These are phyloP conservation scores for Margarornis squamiger DNA, from an alignment of 2,797 vertebrate genomes.

Conservation along the genomic window DNA sequence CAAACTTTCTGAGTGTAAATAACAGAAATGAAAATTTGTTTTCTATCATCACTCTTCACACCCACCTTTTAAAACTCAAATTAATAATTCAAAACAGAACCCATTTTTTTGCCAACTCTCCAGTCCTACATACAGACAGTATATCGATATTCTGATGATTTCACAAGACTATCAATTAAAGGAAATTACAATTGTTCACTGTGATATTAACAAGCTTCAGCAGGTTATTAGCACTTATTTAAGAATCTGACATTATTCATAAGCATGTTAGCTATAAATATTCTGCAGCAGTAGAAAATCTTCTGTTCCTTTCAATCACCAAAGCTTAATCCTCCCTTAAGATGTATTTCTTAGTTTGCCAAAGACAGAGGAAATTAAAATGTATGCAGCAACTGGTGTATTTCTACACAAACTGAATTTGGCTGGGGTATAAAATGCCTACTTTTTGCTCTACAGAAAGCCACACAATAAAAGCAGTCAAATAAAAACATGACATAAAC, in stretches of 20 bases:
- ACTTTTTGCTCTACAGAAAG: not conserved
- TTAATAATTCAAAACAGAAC: not conserved
- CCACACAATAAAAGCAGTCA: not conserved
- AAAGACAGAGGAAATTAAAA: not conserved
- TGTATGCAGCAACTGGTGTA: not conserved
- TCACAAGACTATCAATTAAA: not conserved
- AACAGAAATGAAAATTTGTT: not conserved
- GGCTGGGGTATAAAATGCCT: not conserved
- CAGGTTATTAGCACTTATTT: not conserved
- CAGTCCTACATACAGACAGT: not conserved
- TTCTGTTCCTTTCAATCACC: not conserved
- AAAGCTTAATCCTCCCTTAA: not conserved
- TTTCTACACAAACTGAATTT: not conserved
- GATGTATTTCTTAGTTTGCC: not conserved
- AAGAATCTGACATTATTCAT: not conserved
- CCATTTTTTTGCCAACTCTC: not conserved
- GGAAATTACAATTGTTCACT: not conserved
- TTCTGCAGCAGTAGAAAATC: not conserved
- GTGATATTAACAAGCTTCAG: not conserved
- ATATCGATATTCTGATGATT: not conserved
- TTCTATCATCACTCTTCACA: not conserved
- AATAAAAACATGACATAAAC: not conserved
- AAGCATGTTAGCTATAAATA: not conserved
- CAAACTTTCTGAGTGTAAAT: not conserved
- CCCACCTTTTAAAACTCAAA: not conserved